Base-by-base conservation (phyloP, 2,113 vertebrate genomes). In the Rhinoptilus africanus region DNA sequence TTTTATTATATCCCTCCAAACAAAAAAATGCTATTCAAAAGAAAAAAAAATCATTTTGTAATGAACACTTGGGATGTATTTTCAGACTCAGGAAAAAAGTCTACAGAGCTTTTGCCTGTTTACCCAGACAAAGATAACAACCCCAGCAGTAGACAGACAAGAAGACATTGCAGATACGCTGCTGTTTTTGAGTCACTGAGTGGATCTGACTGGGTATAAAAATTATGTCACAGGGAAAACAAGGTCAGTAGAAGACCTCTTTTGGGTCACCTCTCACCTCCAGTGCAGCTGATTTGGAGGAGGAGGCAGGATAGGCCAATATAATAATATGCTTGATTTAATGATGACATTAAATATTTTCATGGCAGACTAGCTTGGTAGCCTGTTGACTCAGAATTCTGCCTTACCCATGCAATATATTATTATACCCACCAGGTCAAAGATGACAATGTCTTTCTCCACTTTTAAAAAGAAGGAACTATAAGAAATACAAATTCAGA, bases 251-350 rank as follows among this genome's bases (percentile, higher is more conserved):
- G 50, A 81, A 48, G 37, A 64, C 7, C 18, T 82, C 20, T 85
- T 82, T 72, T 34, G 21, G 14, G 24, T 62, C 48, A 57, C 17
- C 14, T 89, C 28, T 93, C 59, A 60, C 11, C 60, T 67, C 27
- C 41, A 43, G 30, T 48, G 23, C 27, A 56, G 28, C 45, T 62
- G 30, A 71, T 47, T 28, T 43, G 43, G n/a, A 57, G 28, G 12
- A 34, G 8, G 5, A 7, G 3, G 6, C 0, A 0, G 34, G 15
- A 74, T 16, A 63, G 18, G 15, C 48, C 54, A 79, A 88, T n/a
- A 77, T 50, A 66, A 45, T 32, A 78, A 48, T 51, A 51, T 26
- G 24, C 26, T 74, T 50, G 12, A 30, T 84, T 50, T 69, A 85
- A 85, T 37, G 11, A 48, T 64, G 12, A n/a, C 32, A 45, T 72